Base-by-base conservation (phyloP, 2,888 invertebrate genomes). In the Cerastis leucographa region DNA sequence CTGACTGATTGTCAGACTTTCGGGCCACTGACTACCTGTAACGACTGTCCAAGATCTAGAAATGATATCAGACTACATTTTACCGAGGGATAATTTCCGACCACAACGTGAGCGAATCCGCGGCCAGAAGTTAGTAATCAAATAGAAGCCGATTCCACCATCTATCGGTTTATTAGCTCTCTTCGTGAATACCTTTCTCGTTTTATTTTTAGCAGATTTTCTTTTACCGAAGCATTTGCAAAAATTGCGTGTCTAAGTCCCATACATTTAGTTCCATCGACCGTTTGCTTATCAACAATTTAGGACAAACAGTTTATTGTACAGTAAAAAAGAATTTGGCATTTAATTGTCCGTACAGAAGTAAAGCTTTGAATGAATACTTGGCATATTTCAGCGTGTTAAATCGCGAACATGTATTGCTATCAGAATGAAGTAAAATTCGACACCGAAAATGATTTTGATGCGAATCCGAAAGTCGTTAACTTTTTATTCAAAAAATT, bases 391-490 rank as follows among this genome's bases (percentile, higher is more conserved):
- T 69, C 46, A 62, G 76, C 73, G 71, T 72, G 61, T 51, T 29
- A 64, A 83, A 88, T 83, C 68, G 67, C 56, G 14, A 77, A 59
- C 67, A 81, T 75, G 79, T 78, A 77, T 83, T 78, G 76, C 81
- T 80, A 83, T 85, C 75, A 79, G 79, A 87, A 78, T 73, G 62
- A 67, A 76, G 88, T 78, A 84, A 85, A 80, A 83, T 83, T 78
- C 62, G 65, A 80, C 78, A 64, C 62, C 66, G 22, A 75, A 77
- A 74, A 79, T 54, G 68, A 71, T 76, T 70, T 71, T 25, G 51
- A 62, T 73, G 61, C 49, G 70, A 66, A 51, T 64, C 54, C 49
- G n/a, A 70, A 71, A 83, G 78, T 83, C 87, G 66, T 87, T 87
- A 78, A 75, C 25, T 71, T 87, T 88, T 80, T 85, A 76, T 65